phyloP scores from a whole-genome alignment of 2,797 vertebrate species.

The Gadopsis marmoratus region DNA sequence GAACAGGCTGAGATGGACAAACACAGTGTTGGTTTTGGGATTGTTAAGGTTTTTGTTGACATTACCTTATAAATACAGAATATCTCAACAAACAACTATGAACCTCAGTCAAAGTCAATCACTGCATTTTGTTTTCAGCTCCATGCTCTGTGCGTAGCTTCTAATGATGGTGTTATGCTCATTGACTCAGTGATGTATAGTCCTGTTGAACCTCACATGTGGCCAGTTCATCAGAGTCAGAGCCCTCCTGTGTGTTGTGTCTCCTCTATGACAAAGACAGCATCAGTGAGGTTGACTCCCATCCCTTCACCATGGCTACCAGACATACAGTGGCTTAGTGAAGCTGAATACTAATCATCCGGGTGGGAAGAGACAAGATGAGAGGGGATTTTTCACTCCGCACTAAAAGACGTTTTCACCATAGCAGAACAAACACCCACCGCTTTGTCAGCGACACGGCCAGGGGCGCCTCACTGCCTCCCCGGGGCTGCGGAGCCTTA shows the following conservation, averaged over 20 bases:
- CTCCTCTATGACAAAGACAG: conserved; percentile 55
- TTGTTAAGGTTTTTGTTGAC: neutral
- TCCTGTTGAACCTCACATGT: conserved; percentile 4
- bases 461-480: conserved; percentile 35
- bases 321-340: conserved; percentile 64
- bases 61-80: neutral
- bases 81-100: neutral
- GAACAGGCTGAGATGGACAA: neutral
- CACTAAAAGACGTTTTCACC: conserved; percentile 57
- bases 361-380: conserved; percentile 45
- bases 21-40: conserved; percentile 10
- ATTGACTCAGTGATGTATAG: conserved; percentile 25
- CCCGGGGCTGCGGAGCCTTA: conserved; percentile 50
- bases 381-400: conserved; percentile 27
- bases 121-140: neutral
- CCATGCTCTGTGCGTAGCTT: neutral
- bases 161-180: neutral
- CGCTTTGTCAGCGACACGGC: conserved; percentile 32
- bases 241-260: neutral
- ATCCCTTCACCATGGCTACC: conserved; percentile 81
- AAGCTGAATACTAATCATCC: conserved; percentile 74
- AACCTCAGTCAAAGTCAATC: neutral
- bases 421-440: conserved; percentile 46
- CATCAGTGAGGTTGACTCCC: conserved; percentile 59
- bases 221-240: conserved; percentile 16